A percentile compares a stretch with the other conserved stretches of the same genome.
Evolutionary conservation across 2,113 vertebrate species (phyloP).

Genomic region (Xyliphius kryptos): DNA sequence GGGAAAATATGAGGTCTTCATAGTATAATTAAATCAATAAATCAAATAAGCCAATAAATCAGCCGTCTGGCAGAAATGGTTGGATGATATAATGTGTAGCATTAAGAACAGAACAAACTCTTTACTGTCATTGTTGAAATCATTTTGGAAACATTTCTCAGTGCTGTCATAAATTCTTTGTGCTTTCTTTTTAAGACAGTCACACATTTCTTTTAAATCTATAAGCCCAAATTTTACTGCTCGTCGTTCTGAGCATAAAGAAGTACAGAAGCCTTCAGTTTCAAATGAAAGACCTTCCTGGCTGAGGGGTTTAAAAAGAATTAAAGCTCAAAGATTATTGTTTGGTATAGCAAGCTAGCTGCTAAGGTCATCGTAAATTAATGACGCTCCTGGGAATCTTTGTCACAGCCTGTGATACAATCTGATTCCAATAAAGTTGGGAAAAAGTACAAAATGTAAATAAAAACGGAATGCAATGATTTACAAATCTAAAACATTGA

Average conservation of each 20-base stretch:
- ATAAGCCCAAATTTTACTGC: background rate
- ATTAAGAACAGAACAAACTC: slow-evolving; percentile 1
- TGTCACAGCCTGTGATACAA: background rate
- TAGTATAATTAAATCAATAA: background rate
- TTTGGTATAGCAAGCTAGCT: background rate
- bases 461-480: no score
- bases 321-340: background rate
- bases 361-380: background rate
- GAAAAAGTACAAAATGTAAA: no score
- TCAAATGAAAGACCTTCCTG: background rate
- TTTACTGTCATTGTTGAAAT: background rate
- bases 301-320: background rate
- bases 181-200: background rate
- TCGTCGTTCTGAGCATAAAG: background rate
- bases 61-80: background rate
- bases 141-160: background rate
- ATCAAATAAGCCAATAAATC: no score
- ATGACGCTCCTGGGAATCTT: background rate
- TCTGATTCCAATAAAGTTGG: no score
- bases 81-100: background rate
- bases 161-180: background rate
- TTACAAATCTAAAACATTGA: no score
- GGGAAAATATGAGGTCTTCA: slow-evolving; percentile 4
- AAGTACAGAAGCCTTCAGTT: background rate
- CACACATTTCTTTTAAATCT: background rate